A percentile compares a stretch with the other conserved stretches of the same genome.
These are phyloP conservation scores for Microplitis deprimator DNA, from an alignment of 2,888 invertebrate species.

Conservation along the genomic window DNA sequence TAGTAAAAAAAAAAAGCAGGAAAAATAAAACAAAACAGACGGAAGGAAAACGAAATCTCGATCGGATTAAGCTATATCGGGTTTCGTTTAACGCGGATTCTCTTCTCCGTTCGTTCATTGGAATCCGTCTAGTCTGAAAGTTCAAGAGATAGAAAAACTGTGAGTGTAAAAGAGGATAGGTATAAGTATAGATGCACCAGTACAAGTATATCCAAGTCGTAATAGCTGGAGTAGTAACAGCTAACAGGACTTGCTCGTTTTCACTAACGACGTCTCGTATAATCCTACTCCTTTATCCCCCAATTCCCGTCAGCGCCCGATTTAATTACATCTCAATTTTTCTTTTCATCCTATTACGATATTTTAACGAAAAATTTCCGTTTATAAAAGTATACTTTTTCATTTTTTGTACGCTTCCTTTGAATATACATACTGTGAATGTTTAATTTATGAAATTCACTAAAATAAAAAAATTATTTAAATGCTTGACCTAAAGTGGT, in stretches of 20 bases:
- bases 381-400: conserved; percentile 9
- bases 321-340: conserved; percentile 30
- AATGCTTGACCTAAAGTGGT: too few relatives aligned
- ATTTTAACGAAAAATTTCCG: not conserved
- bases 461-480: too few relatives aligned
- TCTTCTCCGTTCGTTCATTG: conserved; percentile 35
- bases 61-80: conserved; percentile 36
- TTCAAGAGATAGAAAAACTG: conserved; percentile 14
- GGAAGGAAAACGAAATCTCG: conserved; percentile 24
- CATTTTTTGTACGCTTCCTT: conserved; percentile 1
- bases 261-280: conserved; percentile 26
- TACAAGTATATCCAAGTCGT: conserved; percentile 3
- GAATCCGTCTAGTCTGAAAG: conserved; percentile 24
- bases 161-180: not conserved
- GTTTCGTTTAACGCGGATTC: conserved; percentile 38
- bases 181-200: not conserved
- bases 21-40: conserved; percentile 30
- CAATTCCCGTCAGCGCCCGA: conserved; percentile 21
- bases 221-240: not conserved
- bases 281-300: conserved; percentile 38
- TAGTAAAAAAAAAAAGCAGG: conserved; percentile 33
- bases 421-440: not conserved
- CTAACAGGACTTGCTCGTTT: conserved; percentile 30
- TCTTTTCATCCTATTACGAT: not conserved
- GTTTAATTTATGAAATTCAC: too few relatives aligned